phyloP scores from a whole-genome alignment of 2,113 vertebrate genomes.

The Axis porcinus region DNA sequence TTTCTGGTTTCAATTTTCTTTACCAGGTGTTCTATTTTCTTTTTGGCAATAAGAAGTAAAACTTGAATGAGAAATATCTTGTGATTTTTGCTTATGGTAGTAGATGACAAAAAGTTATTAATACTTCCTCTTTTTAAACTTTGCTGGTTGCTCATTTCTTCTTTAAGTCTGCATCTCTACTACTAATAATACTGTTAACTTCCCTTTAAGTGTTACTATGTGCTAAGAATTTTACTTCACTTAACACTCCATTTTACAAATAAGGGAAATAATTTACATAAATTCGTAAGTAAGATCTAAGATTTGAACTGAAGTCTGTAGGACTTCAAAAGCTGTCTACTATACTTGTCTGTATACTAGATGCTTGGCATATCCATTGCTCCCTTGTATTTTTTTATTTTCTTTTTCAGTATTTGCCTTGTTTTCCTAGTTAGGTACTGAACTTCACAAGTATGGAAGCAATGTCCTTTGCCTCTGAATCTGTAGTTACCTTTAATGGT shows the following conservation, averaged over 20 bases:
- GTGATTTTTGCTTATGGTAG: constrained; percentile 23
- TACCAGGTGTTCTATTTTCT: not conserved
- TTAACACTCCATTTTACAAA: constrained; percentile 4
- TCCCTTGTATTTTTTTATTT: not conserved
- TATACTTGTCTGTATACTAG: not conserved
- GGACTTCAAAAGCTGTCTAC: not conserved
- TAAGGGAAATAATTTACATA: constrained; percentile 1
- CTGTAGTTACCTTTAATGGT: not conserved
- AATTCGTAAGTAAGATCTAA: not conserved
- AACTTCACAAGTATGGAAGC: not conserved
- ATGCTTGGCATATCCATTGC: not conserved
- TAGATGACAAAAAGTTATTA: not conserved
- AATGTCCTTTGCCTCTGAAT: not conserved
- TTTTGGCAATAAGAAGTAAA: not conserved
- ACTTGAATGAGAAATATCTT: not conserved
- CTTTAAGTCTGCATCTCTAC: not conserved
- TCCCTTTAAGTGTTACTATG: not conserved
- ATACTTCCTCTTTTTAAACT: not conserved
- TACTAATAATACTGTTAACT: not conserved
- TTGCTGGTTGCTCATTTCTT: not conserved
- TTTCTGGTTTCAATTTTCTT: constrained; percentile 32
- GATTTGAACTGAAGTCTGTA: constrained; percentile 1
- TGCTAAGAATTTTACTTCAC: constrained; percentile 3
- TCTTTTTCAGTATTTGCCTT: not conserved
- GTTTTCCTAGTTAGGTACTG: not conserved